These are phyloP conservation scores for Xiphophorus hellerii DNA, from an alignment of 2,113 vertebrate genomes.

Conservation along the genomic window DNA sequence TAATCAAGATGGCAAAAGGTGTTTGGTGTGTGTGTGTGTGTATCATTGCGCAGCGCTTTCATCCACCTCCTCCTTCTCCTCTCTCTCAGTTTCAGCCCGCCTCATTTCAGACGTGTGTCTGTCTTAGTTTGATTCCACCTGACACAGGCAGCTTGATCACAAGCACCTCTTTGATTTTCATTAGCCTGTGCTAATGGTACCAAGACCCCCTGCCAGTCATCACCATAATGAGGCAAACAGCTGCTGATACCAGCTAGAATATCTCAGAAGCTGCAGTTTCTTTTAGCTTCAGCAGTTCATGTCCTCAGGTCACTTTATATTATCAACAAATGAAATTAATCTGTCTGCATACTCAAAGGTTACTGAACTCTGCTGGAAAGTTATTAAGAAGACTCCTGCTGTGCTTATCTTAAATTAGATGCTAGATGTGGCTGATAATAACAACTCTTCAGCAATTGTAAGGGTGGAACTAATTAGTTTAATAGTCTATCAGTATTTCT, in stretches of 20 bases:
- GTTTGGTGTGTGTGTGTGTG: neutral
- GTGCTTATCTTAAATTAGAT: too few species aligned
- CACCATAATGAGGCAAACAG: conserved; percentile 23
- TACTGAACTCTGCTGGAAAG: too few species aligned
- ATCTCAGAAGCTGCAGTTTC: conserved; percentile 2
- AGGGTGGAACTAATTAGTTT: too few species aligned
- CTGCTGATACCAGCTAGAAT: conserved; percentile 8
- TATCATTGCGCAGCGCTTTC: conserved; percentile 37
- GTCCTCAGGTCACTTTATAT: too few species aligned
- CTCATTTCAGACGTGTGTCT: neutral
- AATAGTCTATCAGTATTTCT: neutral
- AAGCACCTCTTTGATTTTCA: neutral
- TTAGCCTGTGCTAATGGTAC: conserved; percentile 44
- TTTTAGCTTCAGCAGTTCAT: neutral
- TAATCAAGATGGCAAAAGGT: conserved; percentile 68
- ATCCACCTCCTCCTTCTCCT: neutral
- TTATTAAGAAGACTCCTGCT: too few species aligned
- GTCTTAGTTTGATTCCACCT: conserved; percentile 23
- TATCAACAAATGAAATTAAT: too few species aligned
- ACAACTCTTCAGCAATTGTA: too few species aligned
- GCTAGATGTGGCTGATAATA: too few species aligned
- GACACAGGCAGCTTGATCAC: neutral
- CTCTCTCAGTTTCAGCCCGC: neutral
- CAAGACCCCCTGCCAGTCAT: conserved; percentile 31
- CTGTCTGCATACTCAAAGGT: too few species aligned